Evolutionary conservation across 2,113 vertebrate genomes (phyloP), one percentile per base, ranked within the genome.

Genomic region (Pachypanchax playfairii): DNA sequence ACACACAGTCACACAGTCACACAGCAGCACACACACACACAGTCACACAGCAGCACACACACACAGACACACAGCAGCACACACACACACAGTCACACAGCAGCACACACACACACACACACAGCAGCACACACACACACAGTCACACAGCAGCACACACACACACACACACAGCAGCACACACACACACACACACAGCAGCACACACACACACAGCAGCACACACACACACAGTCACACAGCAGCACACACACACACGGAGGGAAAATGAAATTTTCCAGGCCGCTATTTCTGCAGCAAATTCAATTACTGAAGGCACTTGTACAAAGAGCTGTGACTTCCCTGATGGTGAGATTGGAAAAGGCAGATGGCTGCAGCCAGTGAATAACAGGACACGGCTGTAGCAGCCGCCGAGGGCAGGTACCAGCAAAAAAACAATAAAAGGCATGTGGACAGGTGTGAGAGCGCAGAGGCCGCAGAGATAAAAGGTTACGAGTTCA

Each of bases 231-330:
- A 31, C 70, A 49, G 57, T n/a, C 58, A 41, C 48, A 59, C 63
- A 69, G 59, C 56, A 73, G 75, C 76, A 70, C 81, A 78, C 90
- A 88, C 85, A 71, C 44, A 11, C 35, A 69, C 79, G 87, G 76
- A 89, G 92, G 91, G 91, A 94, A 94, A 96, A 97, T 98, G 94
- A 96, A 95, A 98, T 97, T 96, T 96, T 95, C 94, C 94, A 96
- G 89, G 88, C 91, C 88, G 94, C 94, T 96, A 95, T 98, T 96
- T 95, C 95, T 96, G 94, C 95, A 93, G 94, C 95, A 98, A 96
- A 98, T 98, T 98, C 95, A 98, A 98, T 98, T 98, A 98, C 94
- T 94, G 92, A 66, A 92, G 93, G 91, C 94, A 93, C 94, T 96
- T 95, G 94, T 95, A 95, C 94, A 94, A 95, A 95, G 93, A 87